A percentile compares a stretch with the other conserved stretches of the same genome.
These are phyloP conservation scores for Pseudopleuronectes americanus DNA, from an alignment of 2,797 vertebrate genomes.

Conservation along the genomic window DNA sequence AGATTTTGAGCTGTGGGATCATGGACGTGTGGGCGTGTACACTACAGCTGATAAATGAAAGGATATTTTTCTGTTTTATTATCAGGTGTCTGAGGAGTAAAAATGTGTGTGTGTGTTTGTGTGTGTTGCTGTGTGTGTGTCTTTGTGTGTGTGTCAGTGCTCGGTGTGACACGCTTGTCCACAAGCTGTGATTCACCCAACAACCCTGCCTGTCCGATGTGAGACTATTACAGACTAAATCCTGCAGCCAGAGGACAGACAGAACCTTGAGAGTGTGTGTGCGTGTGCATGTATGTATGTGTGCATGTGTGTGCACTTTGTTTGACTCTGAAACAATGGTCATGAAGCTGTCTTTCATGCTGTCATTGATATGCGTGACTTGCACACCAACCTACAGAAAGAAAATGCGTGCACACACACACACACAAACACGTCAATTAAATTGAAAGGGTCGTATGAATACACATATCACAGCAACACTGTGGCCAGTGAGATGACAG, in stretches of 20 bases:
- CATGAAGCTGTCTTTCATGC: constrained; percentile 32
- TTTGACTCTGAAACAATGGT: constrained; percentile 33
- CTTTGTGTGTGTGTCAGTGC: not conserved
- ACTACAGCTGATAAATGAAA: too few species aligned
- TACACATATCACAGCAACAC: constrained; percentile 15
- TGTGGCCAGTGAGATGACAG: constrained; percentile 24
- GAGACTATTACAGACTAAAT: constrained; percentile 28
- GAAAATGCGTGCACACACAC: not conserved
- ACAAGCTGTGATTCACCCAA: constrained; percentile 44
- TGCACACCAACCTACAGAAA: not conserved
- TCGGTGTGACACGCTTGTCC: constrained; percentile 25
- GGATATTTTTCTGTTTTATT: not conserved
- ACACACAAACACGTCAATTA: not conserved
- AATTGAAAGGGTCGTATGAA: constrained; percentile 10
- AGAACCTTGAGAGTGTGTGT: constrained; percentile 16
- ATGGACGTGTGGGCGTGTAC: too few species aligned
- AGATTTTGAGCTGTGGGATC: too few species aligned
- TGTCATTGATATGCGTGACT: not conserved
- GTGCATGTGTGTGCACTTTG: not conserved
- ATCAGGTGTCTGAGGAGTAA: too few species aligned
- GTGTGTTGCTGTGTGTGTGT: not conserved
- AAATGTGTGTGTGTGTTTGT: not conserved
- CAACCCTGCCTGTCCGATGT: constrained; percentile 42
- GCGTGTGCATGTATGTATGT: constrained; percentile 6
- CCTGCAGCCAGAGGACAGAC: constrained; percentile 13